Percentiles rank a stretch among this genome's conserved stretches.
Evolutionary conservation across 2,888 invertebrate species (phyloP).

Genomic region (Coenonympha arcania): DNA sequence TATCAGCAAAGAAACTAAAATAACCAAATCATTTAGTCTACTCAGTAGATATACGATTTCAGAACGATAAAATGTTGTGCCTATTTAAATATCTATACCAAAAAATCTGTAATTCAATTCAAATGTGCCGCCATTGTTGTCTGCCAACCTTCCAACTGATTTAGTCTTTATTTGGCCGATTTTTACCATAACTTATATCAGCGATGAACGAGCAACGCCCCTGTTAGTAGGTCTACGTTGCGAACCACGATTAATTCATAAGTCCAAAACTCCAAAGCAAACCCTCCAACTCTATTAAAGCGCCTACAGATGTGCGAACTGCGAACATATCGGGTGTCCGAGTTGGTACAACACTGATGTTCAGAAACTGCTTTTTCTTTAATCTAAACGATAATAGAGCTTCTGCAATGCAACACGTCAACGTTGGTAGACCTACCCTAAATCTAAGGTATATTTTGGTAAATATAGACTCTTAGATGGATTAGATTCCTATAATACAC

Average conservation of each 20-base stretch:
- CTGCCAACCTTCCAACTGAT: constrained; percentile 52
- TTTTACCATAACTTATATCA: constrained; percentile 52
- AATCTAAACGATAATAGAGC: too few relatives aligned
- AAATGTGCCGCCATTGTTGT: constrained; percentile 66
- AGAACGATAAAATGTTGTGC: constrained; percentile 43
- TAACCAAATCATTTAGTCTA: constrained; percentile 28
- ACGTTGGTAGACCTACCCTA: too few relatives aligned
- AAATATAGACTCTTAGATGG: too few relatives aligned
- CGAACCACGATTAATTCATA: constrained; percentile 53
- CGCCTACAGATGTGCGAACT: background rate
- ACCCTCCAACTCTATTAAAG: constrained; percentile 51
- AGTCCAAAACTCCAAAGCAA: too few relatives aligned
- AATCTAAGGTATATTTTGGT: too few relatives aligned
- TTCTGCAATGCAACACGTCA: too few relatives aligned
- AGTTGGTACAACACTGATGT: too few relatives aligned
- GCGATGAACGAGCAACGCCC: constrained; percentile 46
- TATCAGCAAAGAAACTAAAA: constrained; percentile 8
- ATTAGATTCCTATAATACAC: too few relatives aligned
- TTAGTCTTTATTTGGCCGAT: constrained; percentile 50
- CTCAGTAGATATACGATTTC: constrained; percentile 17
- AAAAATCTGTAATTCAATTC: constrained; percentile 55
- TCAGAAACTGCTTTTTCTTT: too few relatives aligned
- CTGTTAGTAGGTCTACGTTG: constrained; percentile 37
- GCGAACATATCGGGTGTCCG: too few relatives aligned
- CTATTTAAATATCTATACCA: constrained; percentile 39